Evolutionary conservation across 2,888 invertebrate genomes (phyloP), one percentile per base, ranked within the genome.

Genomic region (Mythimna loreyi): DNA sequence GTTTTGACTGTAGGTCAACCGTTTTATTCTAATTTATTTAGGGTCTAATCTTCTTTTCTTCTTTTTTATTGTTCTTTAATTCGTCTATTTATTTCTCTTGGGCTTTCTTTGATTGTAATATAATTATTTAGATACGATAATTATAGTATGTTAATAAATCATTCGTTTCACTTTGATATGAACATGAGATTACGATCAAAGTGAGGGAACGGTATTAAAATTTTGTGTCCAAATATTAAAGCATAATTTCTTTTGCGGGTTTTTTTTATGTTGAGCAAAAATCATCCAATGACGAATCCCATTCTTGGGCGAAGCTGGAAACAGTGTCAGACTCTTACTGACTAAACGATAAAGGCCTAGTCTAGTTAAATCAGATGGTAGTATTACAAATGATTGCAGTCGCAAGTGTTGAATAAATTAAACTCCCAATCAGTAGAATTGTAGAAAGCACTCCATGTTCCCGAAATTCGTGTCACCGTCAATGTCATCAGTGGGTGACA

Each of bases 401-500:
- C 2, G 0, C 5, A 11, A 6, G 3, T 36, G 8, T n/a, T 40
- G 36, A 73, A 61, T 71, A 16, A 36, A 45, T 60, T 71, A 45
- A 77, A 45, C 45, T 47, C 25, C 1, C 30, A 21, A 45, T 56
- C 21, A 33, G 4, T 19, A n/a, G 4, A 21, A 49, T 19, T 21
- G 33, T 25, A 47, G n/a, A 8, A 4, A 43, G 25, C 9, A 11
- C 33, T 45, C 36, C 13, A 45, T 55, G 16, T 55, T 58, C 19
- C 30, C n/a, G 9, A 59, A 72, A 78, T 43, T 25, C 23, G 0
- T n/a, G 16, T n/a, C 23, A 47, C 2, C 28, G 25, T 28, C 50
- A 73, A 56, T 73, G 6, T 52, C 25, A 33, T 33, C 47, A 43
- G 65, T 50, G 21, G n/a, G n/a, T 73, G 8, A 65, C 25, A 33